phyloP scores from a whole-genome alignment of 1,140 invertebrate genomes.

The Chrysopa pallens region DNA sequence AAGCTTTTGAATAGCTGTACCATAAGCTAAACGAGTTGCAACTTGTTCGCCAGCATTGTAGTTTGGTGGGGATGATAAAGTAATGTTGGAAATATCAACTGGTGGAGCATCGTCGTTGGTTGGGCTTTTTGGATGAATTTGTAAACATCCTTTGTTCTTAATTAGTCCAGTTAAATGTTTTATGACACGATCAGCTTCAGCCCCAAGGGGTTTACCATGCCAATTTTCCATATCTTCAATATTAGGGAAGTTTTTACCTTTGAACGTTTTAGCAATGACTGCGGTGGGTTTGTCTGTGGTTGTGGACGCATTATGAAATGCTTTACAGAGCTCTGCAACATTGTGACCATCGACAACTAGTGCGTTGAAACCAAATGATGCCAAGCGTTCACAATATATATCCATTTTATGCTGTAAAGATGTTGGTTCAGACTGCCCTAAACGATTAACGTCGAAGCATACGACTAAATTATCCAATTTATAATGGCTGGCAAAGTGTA shows the following conservation, averaged over 20 bases:
- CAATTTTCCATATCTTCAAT: constrained; percentile 91
- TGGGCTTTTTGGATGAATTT: constrained; percentile 41
- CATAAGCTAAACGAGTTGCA: constrained; percentile 90
- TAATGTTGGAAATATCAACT: constrained; percentile 56
- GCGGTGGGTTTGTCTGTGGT: constrained; percentile 79
- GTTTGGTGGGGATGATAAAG: constrained; percentile 62
- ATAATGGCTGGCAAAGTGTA: constrained; percentile 87
- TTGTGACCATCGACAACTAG: constrained; percentile 94
- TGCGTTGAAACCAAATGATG: constrained; percentile 85
- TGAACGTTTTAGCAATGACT: constrained; percentile 89
- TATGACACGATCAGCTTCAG: constrained; percentile 56
- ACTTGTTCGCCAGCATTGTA: constrained; percentile 70
- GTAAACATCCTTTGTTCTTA: constrained; percentile 36
- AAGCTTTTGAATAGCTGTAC: constrained; percentile 78
- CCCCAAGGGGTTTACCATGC: constrained; percentile 92
- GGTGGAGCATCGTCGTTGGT: constrained; percentile 47
- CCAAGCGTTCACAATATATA: constrained; percentile 67
- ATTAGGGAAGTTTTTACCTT: constrained; percentile 72
- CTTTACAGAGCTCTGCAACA: constrained; percentile 74
- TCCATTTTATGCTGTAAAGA: constrained; percentile 86
- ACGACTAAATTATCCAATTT: constrained; percentile 93
- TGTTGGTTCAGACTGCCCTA: constrained; percentile 93
- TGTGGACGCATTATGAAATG: constrained; percentile 61
- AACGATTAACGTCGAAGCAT: constrained; percentile 92
- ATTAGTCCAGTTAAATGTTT: constrained; percentile 46